Evolutionary conservation across 2,797 vertebrate species (phyloP), one percentile per base, ranked within the genome.

Genomic region (Gambelia wislizenii): DNA sequence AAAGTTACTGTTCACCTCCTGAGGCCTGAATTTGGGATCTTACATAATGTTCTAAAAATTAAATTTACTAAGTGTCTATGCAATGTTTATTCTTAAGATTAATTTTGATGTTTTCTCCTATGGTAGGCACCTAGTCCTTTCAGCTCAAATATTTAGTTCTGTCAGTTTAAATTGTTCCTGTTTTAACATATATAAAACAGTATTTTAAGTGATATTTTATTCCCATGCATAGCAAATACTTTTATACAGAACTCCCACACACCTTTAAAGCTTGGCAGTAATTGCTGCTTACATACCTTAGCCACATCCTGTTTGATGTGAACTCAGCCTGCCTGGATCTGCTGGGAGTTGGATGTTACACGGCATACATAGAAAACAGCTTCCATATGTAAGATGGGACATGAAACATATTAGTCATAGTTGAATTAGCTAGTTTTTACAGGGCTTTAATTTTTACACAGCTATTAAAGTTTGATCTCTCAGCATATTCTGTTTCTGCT

Each of bases 331-430:
- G 85, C 83, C 39, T 47, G 61, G 67, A 64, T 72, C 42, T 54
- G 72, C 54, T 79, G 61, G 69, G 76, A 47, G 39, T 6, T 75
- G 56, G 36, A 42, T 80, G 47, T 87, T 30, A 16, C 61, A 74
- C 87, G 33, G 67, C 61, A 9, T 78, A 36, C 72, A 76, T 27
- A n/a, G 25, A 54, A 86, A 87, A 89, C 86, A 85, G 69, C 13
- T 0, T 89, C 85, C 82, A 83, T 27, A 79, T 59, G 18, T 42
- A 67, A 89, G 70, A 80, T 20, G 27, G 83, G 27, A 70, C 27
- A 18, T 49, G 2, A 47, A 9, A 44, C 42, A 7, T 87, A 56
- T 72, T 87, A 81, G 77, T 72, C 49, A 18, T 27, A 25, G 30
- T 9, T 70, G 83, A 44, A 7, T 36, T 49, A 85, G 42, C 1